Evolutionary conservation across 2,113 vertebrate species (phyloP), one percentile per base, ranked within the genome.

Genomic region (Gambusia holbrooki): DNA sequence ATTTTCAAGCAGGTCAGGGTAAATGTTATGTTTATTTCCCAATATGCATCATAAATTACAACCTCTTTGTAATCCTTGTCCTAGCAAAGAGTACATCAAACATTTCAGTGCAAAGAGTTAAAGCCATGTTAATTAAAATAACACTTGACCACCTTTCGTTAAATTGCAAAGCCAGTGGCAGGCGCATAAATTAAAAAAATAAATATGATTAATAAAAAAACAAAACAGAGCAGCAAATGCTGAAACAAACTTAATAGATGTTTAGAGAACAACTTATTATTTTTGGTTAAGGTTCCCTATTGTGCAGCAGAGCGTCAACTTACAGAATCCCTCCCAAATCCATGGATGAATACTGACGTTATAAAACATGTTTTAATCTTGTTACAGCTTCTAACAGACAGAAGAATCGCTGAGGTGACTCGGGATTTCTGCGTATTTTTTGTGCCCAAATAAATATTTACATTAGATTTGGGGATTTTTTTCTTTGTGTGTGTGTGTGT

Each of bases 81-180:
- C 45, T 90, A 77, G 61, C 27, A 62, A 77, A 48, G 33, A 60
- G 86, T 77, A 80, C n/a, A 60, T 81, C 35, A 74, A 82, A 88
- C 69, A 65, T 84, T 87, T 91, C 82, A 92, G 90, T 93, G 87
- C 91, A 93, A 93, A 93, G 86, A 81, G 87, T 85, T 85, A 89
- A 90, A 92, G 84, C 83, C 64, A 78, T 77, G 83, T 89, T 88
- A 90, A 88, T 84, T 80, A 72, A 81, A 74, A 72, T 73, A 80
- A 81, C 9, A 85, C 17, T 62, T 1, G 0, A 74, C 15, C n/a
- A 5, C 71, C 45, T 58, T 30, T 71, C 33, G 10, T 40, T 0
- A 64, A 35, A 81, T 73, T 51, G 73, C 85, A 90, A 91, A 86
- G 62, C 69, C 48, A 87, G 76, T 88, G 74, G 77, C 91, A 77